A percentile compares a stretch with the other conserved stretches of the same genome.
Evolutionary conservation across 2,113 vertebrate species (phyloP).

Genomic region (Mesocricetus auratus): DNA sequence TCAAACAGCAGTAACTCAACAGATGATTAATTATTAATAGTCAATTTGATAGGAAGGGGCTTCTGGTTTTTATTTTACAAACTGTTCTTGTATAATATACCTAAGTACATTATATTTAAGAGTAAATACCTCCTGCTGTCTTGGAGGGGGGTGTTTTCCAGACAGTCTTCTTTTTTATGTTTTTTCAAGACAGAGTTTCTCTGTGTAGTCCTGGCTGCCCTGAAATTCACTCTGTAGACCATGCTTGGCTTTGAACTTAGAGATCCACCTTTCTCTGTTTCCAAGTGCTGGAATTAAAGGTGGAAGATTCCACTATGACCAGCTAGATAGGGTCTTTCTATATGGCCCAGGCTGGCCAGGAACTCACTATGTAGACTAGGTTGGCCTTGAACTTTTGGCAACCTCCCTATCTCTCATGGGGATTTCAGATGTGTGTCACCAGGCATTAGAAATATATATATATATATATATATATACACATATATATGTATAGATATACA

Average conservation of each 20-base stretch:
- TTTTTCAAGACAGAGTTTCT: neutral
- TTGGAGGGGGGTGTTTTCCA: neutral
- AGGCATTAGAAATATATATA: neutral
- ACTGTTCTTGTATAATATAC: neutral
- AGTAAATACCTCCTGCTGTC: neutral
- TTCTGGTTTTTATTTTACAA: neutral
- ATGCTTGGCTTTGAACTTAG: neutral
- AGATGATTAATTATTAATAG: neutral
- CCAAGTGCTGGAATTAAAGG: neutral
- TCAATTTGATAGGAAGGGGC: neutral
- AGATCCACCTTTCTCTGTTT: neutral
- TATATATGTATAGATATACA: too few species aligned
- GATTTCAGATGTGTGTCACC: neutral
- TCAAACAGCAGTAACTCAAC: neutral
- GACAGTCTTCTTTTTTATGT: neutral
- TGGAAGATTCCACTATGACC: neutral
- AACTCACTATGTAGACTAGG: neutral
- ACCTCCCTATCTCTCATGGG: neutral
- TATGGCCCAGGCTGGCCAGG: neutral
- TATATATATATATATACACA: too few species aligned
- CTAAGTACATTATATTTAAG: conserved; percentile 4
- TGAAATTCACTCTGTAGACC: neutral
- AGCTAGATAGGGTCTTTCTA: neutral
- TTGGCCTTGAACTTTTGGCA: neutral
- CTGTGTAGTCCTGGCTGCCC: neutral